These are phyloP conservation scores for Siniperca chuatsi DNA, from an alignment of 2,113 vertebrate genomes.

Conservation along the genomic window DNA sequence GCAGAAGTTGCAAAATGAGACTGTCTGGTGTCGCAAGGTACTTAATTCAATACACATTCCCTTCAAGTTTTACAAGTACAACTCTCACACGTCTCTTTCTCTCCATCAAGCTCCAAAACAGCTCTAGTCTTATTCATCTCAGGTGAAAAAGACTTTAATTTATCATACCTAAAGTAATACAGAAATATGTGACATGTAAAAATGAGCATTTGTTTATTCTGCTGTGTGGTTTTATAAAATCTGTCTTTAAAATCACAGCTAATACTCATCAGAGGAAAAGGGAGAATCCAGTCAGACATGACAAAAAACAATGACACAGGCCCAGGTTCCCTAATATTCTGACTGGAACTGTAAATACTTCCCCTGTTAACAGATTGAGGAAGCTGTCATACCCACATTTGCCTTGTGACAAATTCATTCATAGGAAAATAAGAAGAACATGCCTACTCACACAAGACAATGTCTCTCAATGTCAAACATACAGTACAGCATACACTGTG, in stretches of 20 bases:
- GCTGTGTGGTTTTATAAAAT: conserved; percentile 8
- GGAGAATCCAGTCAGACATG: conserved; percentile 73
- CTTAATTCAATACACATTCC: background rate
- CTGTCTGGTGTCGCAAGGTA: background rate
- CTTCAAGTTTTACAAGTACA: background rate
- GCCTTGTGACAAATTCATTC: conserved; percentile 67
- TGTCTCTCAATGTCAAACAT: conserved; percentile 42
- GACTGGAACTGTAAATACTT: conserved; percentile 75
- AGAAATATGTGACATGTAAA: background rate
- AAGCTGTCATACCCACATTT: conserved; percentile 73
- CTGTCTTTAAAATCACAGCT: conserved; percentile 23
- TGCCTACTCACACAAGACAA: conserved; percentile 22
- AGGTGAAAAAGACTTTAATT: background rate
- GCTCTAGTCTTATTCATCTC: background rate
- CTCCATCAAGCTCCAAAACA: background rate
- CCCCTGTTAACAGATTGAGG: conserved; percentile 68
- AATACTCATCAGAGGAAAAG: conserved; percentile 44
- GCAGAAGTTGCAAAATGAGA: conserved; percentile 42
- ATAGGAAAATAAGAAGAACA: conserved; percentile 60
- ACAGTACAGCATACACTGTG: conserved; percentile 7
- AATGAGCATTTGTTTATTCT: conserved; percentile 18
- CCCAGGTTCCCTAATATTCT: conserved; percentile 78
- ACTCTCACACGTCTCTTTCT: background rate
- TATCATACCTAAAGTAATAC: background rate
- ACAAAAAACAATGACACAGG: conserved; percentile 68